phyloP scores from a whole-genome alignment of 2,888 invertebrate species.

The Taenaris catops region DNA sequence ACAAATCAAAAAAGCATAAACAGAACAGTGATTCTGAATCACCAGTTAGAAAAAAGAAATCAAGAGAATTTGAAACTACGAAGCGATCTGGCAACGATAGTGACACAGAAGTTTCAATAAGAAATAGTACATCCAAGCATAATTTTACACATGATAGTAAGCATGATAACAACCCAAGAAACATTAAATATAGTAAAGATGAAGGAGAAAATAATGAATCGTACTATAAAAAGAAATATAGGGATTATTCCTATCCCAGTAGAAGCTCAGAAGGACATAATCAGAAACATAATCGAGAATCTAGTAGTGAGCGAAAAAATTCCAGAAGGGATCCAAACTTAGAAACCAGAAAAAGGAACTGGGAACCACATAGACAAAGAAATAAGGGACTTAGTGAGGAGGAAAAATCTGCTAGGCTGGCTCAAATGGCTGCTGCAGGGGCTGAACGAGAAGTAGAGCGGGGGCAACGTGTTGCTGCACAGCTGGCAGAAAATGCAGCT shows the following conservation, averaged over 20 bases:
- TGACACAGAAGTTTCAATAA: slow-evolving; percentile 5
- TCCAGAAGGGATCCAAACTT: slow-evolving; percentile 20
- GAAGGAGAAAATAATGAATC: slow-evolving; percentile 27
- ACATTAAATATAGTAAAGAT: slow-evolving; percentile 26
- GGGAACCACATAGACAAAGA: slow-evolving; percentile 24
- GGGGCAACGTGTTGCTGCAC: slow-evolving; percentile 80
- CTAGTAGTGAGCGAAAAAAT: slow-evolving; percentile 26
- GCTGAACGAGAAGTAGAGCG: slow-evolving; percentile 83
- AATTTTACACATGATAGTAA: slow-evolving; percentile 11
- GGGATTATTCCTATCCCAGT: slow-evolving; percentile 12
- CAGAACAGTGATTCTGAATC: slow-evolving; percentile 16
- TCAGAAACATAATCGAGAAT: slow-evolving; percentile 9
- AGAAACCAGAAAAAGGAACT: slow-evolving; percentile 16
- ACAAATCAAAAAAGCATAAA: slow-evolving; percentile 34
- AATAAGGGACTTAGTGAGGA: slow-evolving; percentile 38
- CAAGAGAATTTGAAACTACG: slow-evolving; percentile 33
- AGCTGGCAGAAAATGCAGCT: slow-evolving; percentile 78
- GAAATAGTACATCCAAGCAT: slow-evolving; percentile 3
- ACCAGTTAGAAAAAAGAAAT: slow-evolving; percentile 33
- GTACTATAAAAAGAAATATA: slow-evolving; percentile 26
- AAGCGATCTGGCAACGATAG: slow-evolving; percentile 5
- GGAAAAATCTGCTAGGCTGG: slow-evolving; percentile 80
- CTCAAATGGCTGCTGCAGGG: slow-evolving; percentile 93
- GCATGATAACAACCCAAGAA: slow-evolving; percentile 30
- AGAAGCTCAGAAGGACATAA: slow-evolving; percentile 7